Evolutionary conservation across 2,888 invertebrate genomes (phyloP), one percentile per base, ranked within the genome.

Genomic region (Xestobium rufovillosum): DNA sequence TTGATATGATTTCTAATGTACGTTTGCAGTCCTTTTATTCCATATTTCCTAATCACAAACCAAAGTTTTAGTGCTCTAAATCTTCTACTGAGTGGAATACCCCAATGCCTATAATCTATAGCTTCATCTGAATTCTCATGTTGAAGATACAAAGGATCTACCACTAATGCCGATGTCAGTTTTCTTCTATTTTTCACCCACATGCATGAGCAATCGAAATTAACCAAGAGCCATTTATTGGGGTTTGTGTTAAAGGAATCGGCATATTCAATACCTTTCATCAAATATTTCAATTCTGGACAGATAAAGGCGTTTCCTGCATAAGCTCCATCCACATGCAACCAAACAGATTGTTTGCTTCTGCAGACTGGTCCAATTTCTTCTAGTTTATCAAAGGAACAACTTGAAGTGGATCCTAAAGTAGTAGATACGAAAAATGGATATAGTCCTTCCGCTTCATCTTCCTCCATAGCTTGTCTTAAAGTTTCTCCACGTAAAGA

Each of bases 161-260:
- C 89, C 12, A 85, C 72, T n/a, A 92, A 66, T 0, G 89, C 89
- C 16, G 80, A 78, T 2, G 88, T 89, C 32, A 91, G 67, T 38
- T 76, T 75, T 55, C 82, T 80, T 26, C 81, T 72, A 57, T 88
- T 83, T 31, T 71, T 74, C 31, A 79, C 87, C 90, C 90, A 91
- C 59, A 91, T 70, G 11, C 83, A 78, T 0, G 88, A 85, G 48
- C 87, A 86, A 59, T 91, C 90, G 49, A 87, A 88, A 60, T 83
- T 85, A 3, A 85, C 82, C 37, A 90, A 67, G 57, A 91, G 67
- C 79, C 88, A 84, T 65, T 91, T 91, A 61, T 88, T 88, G 0
- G 90, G 84, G 59, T 91, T 91, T 6, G 84, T 83, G 59, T 88
- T 88, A 64, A 91, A 85, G 0, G 89, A 89, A 57, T 83, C 81